Evolutionary conservation across 2,797 vertebrate species (phyloP).

Genomic region (Halcyon smyrnensis): DNA sequence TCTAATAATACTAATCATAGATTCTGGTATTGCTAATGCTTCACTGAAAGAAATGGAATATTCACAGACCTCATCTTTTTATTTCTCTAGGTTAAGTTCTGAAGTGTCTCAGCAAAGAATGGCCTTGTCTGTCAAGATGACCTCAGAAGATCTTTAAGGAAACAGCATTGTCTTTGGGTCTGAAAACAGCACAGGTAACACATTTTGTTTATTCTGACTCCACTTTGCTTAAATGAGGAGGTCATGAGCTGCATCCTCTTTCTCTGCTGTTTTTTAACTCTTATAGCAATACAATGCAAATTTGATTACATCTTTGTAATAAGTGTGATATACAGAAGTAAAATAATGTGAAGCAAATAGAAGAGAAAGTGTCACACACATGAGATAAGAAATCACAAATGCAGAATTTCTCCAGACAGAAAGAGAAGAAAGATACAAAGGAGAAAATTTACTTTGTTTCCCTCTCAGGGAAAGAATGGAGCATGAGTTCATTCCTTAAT

Average conservation of each 20-base stretch:
- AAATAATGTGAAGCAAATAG: neutral
- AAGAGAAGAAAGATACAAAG: neutral
- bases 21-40: neutral
- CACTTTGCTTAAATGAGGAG: neutral
- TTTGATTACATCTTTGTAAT: neutral
- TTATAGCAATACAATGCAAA: neutral
- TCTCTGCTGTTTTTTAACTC: neutral
- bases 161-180: neutral
- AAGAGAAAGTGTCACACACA: neutral
- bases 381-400: neutral
- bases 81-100: neutral
- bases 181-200: neutral
- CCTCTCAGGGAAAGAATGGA: neutral
- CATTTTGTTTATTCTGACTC: neutral
- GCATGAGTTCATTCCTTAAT: neutral
- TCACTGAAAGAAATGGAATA: neutral
- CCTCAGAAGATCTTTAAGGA: neutral
- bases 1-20: neutral
- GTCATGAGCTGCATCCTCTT: neutral
- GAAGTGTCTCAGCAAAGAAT: neutral
- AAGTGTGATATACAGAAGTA: neutral
- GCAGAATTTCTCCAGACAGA: neutral
- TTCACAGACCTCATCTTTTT: neutral
- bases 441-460: neutral
- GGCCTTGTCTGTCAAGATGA: neutral